phyloP scores from a whole-genome alignment of 2,797 vertebrate genomes.

The Alosa sapidissima region DNA sequence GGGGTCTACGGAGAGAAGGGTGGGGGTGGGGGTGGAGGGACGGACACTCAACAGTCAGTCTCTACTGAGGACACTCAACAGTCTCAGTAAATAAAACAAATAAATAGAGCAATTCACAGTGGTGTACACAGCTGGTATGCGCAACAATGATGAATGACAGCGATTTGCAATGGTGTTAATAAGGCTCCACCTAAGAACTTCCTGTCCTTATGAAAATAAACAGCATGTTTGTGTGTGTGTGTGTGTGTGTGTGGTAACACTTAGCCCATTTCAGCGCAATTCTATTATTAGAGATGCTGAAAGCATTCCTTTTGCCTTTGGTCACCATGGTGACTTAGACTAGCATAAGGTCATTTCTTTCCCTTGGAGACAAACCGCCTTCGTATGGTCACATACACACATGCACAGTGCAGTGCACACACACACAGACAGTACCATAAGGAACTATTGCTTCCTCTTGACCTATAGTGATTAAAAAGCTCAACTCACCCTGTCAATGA shows the following conservation, averaged over 20 bases:
- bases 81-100: neutral
- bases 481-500: constrained; percentile 87
- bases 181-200: neutral
- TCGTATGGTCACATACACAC: neutral
- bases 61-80: too few species aligned
- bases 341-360: neutral
- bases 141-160: neutral
- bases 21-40: constrained; percentile 34
- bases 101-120: neutral
- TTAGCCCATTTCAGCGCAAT: neutral
- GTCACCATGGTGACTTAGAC: constrained; percentile 16
- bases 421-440: neutral
- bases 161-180: neutral
- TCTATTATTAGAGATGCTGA: constrained; percentile 8
- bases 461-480: neutral
- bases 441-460: neutral
- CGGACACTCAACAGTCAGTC: neutral
- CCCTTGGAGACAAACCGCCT: neutral
- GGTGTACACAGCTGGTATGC: neutral
- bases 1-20: constrained; percentile 75
- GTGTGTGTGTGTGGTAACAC: constrained; percentile 27
- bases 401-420: neutral
- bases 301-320: constrained; percentile 28
- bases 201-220: constrained; percentile 16
- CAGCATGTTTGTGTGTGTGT: constrained; percentile 42